Base-by-base conservation (phyloP, 2,888 invertebrate genomes). In the Melinaea menophilus region DNA sequence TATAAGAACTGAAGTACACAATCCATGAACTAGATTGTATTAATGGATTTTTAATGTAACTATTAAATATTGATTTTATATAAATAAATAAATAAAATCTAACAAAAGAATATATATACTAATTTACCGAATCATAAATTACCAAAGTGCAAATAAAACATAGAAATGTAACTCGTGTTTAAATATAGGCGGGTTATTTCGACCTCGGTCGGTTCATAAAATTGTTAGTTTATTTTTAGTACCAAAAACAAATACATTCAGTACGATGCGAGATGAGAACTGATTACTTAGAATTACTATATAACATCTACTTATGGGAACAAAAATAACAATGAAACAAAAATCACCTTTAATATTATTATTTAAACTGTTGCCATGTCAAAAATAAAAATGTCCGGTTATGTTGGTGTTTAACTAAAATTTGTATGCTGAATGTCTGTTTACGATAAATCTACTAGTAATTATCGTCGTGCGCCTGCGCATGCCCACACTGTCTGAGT, bases 221-320 rank as follows among this genome's bases (percentile, higher is more conserved):
- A 81, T 81, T 75, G 70, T 72, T 74, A 73, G 83, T 85, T 86
- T 86, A 84, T 86, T 86, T 85, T 83, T 75, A 85, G 77, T 77
- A 79, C 76, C 75, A 75, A 78, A 79, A 84, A 84, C 81, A 80
- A 80, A 65, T 61, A 69, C 61, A 67, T 51, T 56, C 60, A 66
- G 67, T 62, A 65, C 68, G 69, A 67, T 66, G 63, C 68, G 64
- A 64, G 63, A 65, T 69, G 67, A 61, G 61, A 68, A 61, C 66
- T 69, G 66, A 68, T 73, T 75, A 72, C 73, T 72, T 71, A 68
- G 61, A 63, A 69, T 63, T 56, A 65, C 62, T 66, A 51, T 51
- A 31, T 31, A 9, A 46, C 12, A 46, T 46, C 22, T 22, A 22
- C 22, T 46, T 2, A n/a, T 22, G 56, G 9, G 68, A 69, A 66